phyloP scores from a whole-genome alignment of 2,888 invertebrate genomes.

The Hedya salicella region DNA sequence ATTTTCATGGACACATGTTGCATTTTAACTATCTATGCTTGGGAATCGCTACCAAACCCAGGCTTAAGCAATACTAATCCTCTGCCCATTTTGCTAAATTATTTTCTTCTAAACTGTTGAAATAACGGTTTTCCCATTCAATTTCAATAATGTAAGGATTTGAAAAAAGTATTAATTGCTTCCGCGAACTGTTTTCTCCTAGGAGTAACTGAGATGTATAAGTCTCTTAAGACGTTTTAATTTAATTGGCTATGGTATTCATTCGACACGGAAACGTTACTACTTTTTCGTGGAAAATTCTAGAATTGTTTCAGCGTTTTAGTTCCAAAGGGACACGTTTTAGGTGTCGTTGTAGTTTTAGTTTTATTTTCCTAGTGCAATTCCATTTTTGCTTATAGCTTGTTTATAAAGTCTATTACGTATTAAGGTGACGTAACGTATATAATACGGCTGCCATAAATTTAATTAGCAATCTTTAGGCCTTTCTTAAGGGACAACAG shows the following conservation, averaged over 20 bases:
- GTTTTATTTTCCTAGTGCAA: too few relatives aligned
- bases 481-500: too few relatives aligned
- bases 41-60: constrained; percentile 23
- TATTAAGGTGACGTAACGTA: too few relatives aligned
- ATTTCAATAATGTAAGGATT: constrained; percentile 32
- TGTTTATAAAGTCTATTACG: too few relatives aligned
- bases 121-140: constrained; percentile 32
- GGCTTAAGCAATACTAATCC: constrained; percentile 63
- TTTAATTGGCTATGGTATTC: background rate
- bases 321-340: background rate
- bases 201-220: background rate
- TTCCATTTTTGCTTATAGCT: too few relatives aligned
- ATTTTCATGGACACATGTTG: background rate
- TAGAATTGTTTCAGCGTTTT: background rate
- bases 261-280: background rate
- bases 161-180: constrained; percentile 25
- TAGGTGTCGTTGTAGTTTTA: background rate
- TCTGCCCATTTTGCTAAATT: constrained; percentile 53
- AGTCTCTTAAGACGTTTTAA: background rate
- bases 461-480: too few relatives aligned
- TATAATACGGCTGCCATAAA: too few relatives aligned
- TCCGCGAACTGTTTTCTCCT: constrained; percentile 7
- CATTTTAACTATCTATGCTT: constrained; percentile 3
- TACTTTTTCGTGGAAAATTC: background rate
- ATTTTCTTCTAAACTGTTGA: constrained; percentile 51